Evolutionary conservation across 2,888 invertebrate species (phyloP).

Genomic region (Polydrusus tereticollis): DNA sequence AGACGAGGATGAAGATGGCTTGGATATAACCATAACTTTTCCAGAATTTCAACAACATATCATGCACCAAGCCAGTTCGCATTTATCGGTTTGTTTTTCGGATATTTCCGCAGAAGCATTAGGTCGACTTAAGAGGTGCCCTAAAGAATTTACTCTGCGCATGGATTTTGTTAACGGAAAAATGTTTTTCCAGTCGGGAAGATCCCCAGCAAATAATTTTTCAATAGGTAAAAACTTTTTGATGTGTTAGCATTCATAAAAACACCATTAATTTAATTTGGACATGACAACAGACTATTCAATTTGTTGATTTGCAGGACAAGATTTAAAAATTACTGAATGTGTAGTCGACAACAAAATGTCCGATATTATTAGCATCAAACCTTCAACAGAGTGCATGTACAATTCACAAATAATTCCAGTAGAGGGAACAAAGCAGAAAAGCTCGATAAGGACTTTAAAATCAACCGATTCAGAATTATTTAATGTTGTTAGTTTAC

Average conservation of each 20-base stretch:
- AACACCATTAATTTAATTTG: background rate
- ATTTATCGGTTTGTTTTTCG: constrained; percentile 50
- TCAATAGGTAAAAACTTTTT: constrained; percentile 39
- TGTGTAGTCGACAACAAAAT: constrained; percentile 47
- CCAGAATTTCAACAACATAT: constrained; percentile 46
- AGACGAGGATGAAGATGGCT: constrained; percentile 51
- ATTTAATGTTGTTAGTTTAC: constrained; percentile 39
- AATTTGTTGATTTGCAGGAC: constrained; percentile 17
- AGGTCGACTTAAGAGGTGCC: constrained; percentile 52
- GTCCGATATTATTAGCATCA: constrained; percentile 54
- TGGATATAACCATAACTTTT: constrained; percentile 53
- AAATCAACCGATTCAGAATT: constrained; percentile 52
- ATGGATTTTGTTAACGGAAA: constrained; percentile 54
- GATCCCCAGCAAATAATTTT: constrained; percentile 48
- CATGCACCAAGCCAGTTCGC: constrained; percentile 44
- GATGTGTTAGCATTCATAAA: background rate
- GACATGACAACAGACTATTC: background rate
- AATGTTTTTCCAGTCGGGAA: constrained; percentile 52
- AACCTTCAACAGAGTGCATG: constrained; percentile 53
- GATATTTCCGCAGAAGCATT: constrained; percentile 53
- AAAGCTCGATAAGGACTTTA: constrained; percentile 48
- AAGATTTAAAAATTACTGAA: constrained; percentile 50
- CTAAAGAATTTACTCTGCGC: constrained; percentile 53
- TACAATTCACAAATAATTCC: constrained; percentile 53
- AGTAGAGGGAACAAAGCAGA: constrained; percentile 47